Evolutionary conservation across 2,888 invertebrate species (phyloP).

Genomic region (Mimachlamys varia): DNA sequence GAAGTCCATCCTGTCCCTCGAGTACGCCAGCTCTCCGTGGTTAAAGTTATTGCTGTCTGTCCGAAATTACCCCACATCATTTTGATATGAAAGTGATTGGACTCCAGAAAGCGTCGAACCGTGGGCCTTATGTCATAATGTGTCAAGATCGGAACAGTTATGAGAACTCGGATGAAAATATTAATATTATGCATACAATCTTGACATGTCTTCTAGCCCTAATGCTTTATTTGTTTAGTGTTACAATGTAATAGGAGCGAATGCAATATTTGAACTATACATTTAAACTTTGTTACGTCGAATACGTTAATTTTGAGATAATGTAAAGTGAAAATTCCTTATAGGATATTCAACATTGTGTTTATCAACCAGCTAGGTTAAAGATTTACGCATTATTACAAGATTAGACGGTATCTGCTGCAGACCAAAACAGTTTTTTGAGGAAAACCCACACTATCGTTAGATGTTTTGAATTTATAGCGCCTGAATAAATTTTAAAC

Average conservation of each 20-base stretch:
- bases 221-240: not conserved
- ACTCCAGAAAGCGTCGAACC: not conserved
- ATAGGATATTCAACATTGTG: too few species aligned
- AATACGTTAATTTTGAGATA: not conserved
- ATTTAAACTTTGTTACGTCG: not conserved
- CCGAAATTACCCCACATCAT: not conserved
- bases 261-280: not conserved
- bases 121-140: not conserved
- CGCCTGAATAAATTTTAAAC: too few species aligned
- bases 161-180: not conserved
- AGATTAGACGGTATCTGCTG: too few species aligned
- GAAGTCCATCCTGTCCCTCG: not conserved
- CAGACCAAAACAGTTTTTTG: too few species aligned
- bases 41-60: constrained; percentile 23
- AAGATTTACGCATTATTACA: too few species aligned
- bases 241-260: not conserved
- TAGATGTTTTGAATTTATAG: too few species aligned
- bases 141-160: not conserved
- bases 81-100: constrained; percentile 36
- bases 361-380: too few species aligned
- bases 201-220: not conserved
- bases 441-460: too few species aligned
- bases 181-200: not conserved
- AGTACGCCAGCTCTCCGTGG: not conserved
- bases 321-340: too few species aligned